Evolutionary conservation across 2,888 invertebrate genomes (phyloP).

Genomic region (Xanthorhoe spadicearia): DNA sequence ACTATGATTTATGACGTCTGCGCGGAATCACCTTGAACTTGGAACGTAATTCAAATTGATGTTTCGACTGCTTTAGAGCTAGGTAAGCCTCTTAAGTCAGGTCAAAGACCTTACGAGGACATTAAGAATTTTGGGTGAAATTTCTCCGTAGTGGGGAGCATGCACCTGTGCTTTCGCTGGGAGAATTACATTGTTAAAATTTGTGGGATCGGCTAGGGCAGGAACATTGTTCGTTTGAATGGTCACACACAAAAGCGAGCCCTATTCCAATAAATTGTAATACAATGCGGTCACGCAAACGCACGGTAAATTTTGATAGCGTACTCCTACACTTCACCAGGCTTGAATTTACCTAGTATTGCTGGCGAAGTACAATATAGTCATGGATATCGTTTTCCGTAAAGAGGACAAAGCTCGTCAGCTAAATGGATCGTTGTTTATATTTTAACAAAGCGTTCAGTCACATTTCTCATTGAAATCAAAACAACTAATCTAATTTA

Average conservation of each 20-base stretch:
- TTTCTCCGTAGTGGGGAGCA: slow-evolving; percentile 27
- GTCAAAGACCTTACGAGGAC: slow-evolving; percentile 55
- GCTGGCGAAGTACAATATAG: slow-evolving; percentile 17
- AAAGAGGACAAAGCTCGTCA: slow-evolving; percentile 28
- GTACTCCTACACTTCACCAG: slow-evolving; percentile 24
- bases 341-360: slow-evolving; percentile 25
- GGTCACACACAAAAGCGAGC: slow-evolving; percentile 62
- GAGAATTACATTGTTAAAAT: slow-evolving; percentile 61
- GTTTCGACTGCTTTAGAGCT: slow-evolving; percentile 55
- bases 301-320: slow-evolving; percentile 53
- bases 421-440: slow-evolving; percentile 29
- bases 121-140: slow-evolving; percentile 27
- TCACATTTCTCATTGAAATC: slow-evolving; percentile 29
- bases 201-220: slow-evolving; percentile 66
- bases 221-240: slow-evolving; percentile 64
- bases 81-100: slow-evolving; percentile 52
- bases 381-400: slow-evolving; percentile 28
- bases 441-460: slow-evolving; percentile 27
- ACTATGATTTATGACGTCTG: slow-evolving; percentile 40
- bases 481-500: slow-evolving; percentile 27
- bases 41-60: slow-evolving; percentile 61
- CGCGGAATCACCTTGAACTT: slow-evolving; percentile 71
- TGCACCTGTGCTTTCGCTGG: slow-evolving; percentile 54
- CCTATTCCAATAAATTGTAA: slow-evolving; percentile 63
- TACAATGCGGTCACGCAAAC: slow-evolving; percentile 65